A percentile compares a stretch with the other conserved stretches of the same genome.
Conservation (phyloP, 2,113 vertebrate genomes). For the Chitala chitala region DNA sequence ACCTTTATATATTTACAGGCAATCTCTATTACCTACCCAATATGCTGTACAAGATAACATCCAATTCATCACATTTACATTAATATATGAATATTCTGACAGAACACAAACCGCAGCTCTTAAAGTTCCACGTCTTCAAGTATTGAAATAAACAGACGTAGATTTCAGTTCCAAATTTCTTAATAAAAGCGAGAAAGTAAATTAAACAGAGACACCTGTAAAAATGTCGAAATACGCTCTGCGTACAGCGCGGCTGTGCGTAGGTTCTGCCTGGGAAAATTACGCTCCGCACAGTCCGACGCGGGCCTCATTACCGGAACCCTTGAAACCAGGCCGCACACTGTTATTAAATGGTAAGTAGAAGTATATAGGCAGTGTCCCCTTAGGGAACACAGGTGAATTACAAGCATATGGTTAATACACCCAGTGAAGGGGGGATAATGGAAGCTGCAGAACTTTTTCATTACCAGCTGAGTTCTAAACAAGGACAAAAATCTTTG, state of each 20-base stretch:
- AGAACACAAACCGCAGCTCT: too few species aligned
- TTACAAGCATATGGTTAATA: background rate
- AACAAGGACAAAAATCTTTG: slow-evolving; percentile 15
- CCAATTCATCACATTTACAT: too few species aligned
- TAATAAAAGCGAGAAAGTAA: too few species aligned
- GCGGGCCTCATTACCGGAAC: background rate
- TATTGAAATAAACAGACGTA: too few species aligned
- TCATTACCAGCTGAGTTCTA: background rate
- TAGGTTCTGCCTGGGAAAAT: background rate
- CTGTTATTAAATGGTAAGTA: background rate
- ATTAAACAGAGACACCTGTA: too few species aligned
- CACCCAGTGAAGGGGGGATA: background rate
- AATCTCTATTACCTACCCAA: too few species aligned
- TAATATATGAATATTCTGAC: too few species aligned
- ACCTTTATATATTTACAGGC: too few species aligned
- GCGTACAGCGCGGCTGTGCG: background rate
- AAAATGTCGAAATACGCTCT: too few species aligned
- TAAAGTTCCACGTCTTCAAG: too few species aligned
- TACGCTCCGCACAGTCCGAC: background rate
- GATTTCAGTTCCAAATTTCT: too few species aligned
- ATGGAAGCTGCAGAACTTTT: background rate
- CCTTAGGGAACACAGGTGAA: background rate
- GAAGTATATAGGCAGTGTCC: background rate
- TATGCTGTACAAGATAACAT: too few species aligned
- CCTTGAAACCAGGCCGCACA: background rate